Conservation (phyloP, 2,797 vertebrate genomes). For the Megaceryle alcyon region DNA sequence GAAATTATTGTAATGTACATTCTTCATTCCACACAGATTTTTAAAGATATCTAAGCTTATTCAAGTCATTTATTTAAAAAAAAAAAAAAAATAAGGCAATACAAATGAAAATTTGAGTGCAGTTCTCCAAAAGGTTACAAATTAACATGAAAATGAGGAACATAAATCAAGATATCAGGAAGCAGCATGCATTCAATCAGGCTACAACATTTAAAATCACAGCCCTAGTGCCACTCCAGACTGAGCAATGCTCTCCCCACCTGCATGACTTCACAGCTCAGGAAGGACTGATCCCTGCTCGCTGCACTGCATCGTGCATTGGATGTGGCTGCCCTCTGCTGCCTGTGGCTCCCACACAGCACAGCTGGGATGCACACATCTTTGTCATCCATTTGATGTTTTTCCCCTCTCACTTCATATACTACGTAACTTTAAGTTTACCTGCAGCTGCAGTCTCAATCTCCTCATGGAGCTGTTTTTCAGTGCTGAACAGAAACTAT, state of each 20-base stretch:
- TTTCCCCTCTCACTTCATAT: not conserved
- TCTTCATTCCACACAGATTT: not conserved
- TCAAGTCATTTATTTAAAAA: not conserved
- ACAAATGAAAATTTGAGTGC: not conserved
- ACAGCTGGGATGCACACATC: not conserved
- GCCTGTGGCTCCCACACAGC: not conserved
- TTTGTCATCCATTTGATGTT: not conserved
- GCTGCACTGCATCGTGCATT: too few relatives aligned
- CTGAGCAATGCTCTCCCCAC: rapidly evolving
- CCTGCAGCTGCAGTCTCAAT: not conserved
- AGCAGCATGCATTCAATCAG: not conserved
- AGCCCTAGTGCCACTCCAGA: not conserved
- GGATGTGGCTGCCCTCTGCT: constrained; percentile 68
- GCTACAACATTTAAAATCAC: not conserved
- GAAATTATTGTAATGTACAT: not conserved
- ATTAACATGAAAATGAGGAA: not conserved
- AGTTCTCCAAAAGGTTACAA: not conserved
- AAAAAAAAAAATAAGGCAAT: not conserved
- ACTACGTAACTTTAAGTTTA: not conserved
- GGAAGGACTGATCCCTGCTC: not conserved
- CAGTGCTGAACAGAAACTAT: not conserved
- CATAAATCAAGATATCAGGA: not conserved
- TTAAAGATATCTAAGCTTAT: not conserved
- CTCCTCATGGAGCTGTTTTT: not conserved
- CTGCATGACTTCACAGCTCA: rapidly evolving